phyloP scores from a whole-genome alignment of 2,797 vertebrate species.

The Anolis apletophallus region DNA sequence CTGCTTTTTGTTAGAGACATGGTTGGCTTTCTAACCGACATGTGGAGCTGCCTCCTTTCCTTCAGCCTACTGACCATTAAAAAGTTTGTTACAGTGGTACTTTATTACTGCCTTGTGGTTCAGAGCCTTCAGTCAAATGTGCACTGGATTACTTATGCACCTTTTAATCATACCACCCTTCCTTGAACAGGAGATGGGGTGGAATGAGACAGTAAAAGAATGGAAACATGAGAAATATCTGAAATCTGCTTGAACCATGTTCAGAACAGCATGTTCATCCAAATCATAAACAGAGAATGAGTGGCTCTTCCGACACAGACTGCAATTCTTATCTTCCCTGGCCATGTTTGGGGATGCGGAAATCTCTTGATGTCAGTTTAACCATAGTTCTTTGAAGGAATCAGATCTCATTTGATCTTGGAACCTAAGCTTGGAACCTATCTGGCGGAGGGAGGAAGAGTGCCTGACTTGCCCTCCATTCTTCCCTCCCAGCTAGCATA shows the following conservation, averaged over 20 bases:
- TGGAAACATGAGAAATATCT: not conserved
- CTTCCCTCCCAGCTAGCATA: too few species aligned
- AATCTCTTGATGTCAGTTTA: too few species aligned
- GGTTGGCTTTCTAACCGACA: slow-evolving; percentile 60
- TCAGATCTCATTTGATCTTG: too few species aligned
- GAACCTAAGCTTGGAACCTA: too few species aligned
- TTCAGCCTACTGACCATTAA: slow-evolving; percentile 65
- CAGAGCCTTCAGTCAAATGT: slow-evolving; percentile 65
- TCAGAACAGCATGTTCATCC: too few species aligned
- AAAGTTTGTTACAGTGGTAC: slow-evolving; percentile 73
- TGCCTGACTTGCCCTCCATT: too few species aligned
- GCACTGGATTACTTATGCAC: slow-evolving; percentile 69
- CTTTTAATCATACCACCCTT: slow-evolving; percentile 64
- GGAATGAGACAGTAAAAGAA: not conserved
- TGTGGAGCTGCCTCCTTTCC: slow-evolving; percentile 65
- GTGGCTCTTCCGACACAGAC: not conserved
- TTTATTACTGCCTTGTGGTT: slow-evolving; percentile 72
- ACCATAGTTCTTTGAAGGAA: too few species aligned
- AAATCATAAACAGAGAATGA: not conserved
- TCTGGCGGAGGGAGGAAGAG: too few species aligned
- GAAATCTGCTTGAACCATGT: not conserved
- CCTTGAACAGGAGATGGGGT: slow-evolving; percentile 34
- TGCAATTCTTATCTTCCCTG: not conserved
- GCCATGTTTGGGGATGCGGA: not conserved
- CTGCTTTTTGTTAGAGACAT: slow-evolving; percentile 72